phyloP scores from a whole-genome alignment of 2,888 invertebrate species.

The Ectropis crepuscularia region DNA sequence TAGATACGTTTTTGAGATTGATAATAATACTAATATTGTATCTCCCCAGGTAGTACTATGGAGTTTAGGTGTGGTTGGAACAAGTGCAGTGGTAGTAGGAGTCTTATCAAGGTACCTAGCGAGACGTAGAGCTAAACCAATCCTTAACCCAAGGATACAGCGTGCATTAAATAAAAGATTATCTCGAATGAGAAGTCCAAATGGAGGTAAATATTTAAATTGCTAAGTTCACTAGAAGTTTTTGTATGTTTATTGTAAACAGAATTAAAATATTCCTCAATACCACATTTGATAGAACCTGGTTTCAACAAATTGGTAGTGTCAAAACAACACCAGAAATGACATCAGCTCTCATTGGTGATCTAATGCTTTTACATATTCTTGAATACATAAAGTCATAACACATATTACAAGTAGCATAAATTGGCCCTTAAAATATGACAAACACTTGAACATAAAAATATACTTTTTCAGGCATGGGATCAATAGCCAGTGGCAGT shows the following conservation, averaged over 20 bases:
- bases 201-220: slow-evolving; percentile 81
- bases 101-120: slow-evolving; percentile 92
- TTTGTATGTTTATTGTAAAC: too few relatives aligned
- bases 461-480: slow-evolving; percentile 72
- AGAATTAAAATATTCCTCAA: too few relatives aligned
- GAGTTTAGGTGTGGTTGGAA: slow-evolving; percentile 87
- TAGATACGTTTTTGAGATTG: too few relatives aligned
- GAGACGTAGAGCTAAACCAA: slow-evolving; percentile 87
- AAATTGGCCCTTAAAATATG: too few relatives aligned
- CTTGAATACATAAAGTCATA: too few relatives aligned
- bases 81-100: slow-evolving; percentile 92
- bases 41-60: slow-evolving; percentile 87
- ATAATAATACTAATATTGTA: background rate
- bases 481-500: slow-evolving; percentile 87
- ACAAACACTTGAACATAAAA: background rate
- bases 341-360: too few relatives aligned
- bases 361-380: too few relatives aligned
- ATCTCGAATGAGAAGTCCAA: slow-evolving; percentile 88
- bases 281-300: too few relatives aligned
- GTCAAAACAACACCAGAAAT: too few relatives aligned
- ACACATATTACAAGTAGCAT: background rate
- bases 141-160: slow-evolving; percentile 84
- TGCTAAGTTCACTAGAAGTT: background rate
- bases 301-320: too few relatives aligned
- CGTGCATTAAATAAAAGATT: slow-evolving; percentile 85